These are phyloP conservation scores for Lithophane semibrunnea DNA, from an alignment of 2,888 invertebrate genomes.

Conservation along the genomic window DNA sequence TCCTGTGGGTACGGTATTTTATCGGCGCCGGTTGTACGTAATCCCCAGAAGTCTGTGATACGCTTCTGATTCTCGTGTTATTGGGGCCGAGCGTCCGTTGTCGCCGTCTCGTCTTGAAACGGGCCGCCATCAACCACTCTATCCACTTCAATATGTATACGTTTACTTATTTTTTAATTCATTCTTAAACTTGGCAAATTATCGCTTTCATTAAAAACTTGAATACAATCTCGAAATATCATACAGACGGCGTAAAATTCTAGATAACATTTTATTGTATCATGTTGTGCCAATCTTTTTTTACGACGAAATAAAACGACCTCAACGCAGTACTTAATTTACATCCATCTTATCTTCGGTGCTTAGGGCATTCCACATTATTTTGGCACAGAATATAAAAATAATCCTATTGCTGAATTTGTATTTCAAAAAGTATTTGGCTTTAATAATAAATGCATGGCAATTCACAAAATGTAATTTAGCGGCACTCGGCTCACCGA, in stretches of 20 bases:
- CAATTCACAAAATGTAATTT: slow-evolving; percentile 53
- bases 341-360: slow-evolving; percentile 20
- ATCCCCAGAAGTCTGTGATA: slow-evolving; percentile 48
- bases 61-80: slow-evolving; percentile 46
- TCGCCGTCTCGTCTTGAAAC: slow-evolving; percentile 18
- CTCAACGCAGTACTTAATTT: neutral
- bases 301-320: slow-evolving; percentile 39
- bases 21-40: slow-evolving; percentile 44
- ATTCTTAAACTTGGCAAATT: neutral
- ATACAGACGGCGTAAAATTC: slow-evolving; percentile 20
- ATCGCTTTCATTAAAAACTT: slow-evolving; percentile 13
- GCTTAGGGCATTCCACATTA: slow-evolving; percentile 11
- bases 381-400: slow-evolving; percentile 12
- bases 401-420: slow-evolving; percentile 22
- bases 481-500: slow-evolving; percentile 25
- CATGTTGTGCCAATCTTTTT: slow-evolving; percentile 24
- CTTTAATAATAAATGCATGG: slow-evolving; percentile 51
- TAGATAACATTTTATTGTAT: slow-evolving; percentile 34
- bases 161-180: slow-evolving; percentile 15
- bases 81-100: slow-evolving; percentile 22
- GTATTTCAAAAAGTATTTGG: slow-evolving; percentile 28
- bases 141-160: slow-evolving; percentile 15
- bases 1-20: slow-evolving; percentile 42
- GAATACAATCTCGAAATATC: neutral
- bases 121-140: neutral